Evolutionary conservation across 2,888 invertebrate species (phyloP), one percentile per base, ranked within the genome.

Genomic region (Cepaea hortensis): DNA sequence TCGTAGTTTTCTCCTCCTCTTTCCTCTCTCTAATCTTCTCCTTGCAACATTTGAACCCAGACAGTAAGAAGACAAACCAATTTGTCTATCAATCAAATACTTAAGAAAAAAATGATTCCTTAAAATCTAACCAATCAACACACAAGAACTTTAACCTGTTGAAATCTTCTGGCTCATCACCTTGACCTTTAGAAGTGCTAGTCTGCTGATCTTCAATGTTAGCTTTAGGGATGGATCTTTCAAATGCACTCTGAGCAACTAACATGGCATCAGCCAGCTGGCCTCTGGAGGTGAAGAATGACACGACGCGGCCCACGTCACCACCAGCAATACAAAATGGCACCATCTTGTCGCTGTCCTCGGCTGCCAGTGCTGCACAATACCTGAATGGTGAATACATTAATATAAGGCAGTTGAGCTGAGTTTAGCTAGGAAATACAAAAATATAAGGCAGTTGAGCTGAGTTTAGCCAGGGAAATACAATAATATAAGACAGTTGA

Each of bases 311-410:
- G 15, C 90, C 84, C 0, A 89, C 86, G 79, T 94, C 92, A 48
- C 94, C 93, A 5, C 92, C 90, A 23, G 95, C 94, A 72, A 94
- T 90, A 85, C 92, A 92, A 87, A 92, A 94, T 46, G 94, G 93
- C 15, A 94, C 89, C 23, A 92, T 90, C 23, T 91, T 90, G 68
- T 94, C 94, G 86, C 89, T 92, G 86, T 94, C 93, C 87, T 93
- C 93, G 7, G 82, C 85, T 73, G 92, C 88, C 73, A 95, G 90
- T 76, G 89, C 90, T 77, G 91, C 88, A 7, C 93, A 90, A 90
- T 94, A 92, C 89, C 95, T 94, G 55, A 55, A 55, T 55, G 11
- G 55, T 55, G 11, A 6, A 55, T 55, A 11, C 55, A 55, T 6
- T 55, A 55, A 55, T 55, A 11, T 55, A 55, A 55, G 55, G 11